phyloP scores from a whole-genome alignment of 2,888 invertebrate genomes.

The Zeuzera pyrina region DNA sequence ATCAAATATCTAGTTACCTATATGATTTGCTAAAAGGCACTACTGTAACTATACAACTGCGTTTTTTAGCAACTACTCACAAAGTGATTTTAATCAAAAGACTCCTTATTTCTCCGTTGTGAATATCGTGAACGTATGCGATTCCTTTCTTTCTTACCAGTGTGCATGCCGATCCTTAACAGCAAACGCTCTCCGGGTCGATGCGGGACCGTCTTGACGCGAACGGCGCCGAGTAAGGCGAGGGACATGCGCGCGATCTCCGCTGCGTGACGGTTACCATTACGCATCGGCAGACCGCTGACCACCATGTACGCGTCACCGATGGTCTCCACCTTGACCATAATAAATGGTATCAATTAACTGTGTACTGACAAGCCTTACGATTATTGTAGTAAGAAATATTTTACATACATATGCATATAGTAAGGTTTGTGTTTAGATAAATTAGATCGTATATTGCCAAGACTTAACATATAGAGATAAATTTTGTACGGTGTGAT shows the following conservation, averaged over 20 bases:
- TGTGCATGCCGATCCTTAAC: conserved; percentile 94
- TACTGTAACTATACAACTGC: too few relatives aligned
- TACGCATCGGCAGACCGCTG: conserved; percentile 92
- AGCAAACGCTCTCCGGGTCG: conserved; percentile 89
- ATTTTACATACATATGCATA: background rate
- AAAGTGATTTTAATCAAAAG: too few relatives aligned
- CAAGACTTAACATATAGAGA: too few relatives aligned
- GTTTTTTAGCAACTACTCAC: too few relatives aligned
- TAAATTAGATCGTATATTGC: too few relatives aligned
- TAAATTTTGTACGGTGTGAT: too few relatives aligned
- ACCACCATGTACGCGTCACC: conserved; percentile 91
- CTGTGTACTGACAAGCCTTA: background rate
- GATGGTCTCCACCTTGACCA: conserved; percentile 87
- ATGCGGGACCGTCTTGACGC: conserved; percentile 92
- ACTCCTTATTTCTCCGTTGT: too few relatives aligned
- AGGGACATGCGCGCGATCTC: conserved; percentile 96
- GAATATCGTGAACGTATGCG: too few relatives aligned
- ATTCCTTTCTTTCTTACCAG: conserved; percentile 76
- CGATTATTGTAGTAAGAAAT: background rate
- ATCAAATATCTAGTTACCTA: too few relatives aligned
- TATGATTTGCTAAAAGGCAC: too few relatives aligned
- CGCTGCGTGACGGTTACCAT: conserved; percentile 91
- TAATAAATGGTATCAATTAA: background rate
- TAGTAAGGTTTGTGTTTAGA: background rate
- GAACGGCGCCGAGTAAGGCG: conserved; percentile 87